phyloP scores from a whole-genome alignment of 2,888 invertebrate species.

The Ceriagrion tenellum region DNA sequence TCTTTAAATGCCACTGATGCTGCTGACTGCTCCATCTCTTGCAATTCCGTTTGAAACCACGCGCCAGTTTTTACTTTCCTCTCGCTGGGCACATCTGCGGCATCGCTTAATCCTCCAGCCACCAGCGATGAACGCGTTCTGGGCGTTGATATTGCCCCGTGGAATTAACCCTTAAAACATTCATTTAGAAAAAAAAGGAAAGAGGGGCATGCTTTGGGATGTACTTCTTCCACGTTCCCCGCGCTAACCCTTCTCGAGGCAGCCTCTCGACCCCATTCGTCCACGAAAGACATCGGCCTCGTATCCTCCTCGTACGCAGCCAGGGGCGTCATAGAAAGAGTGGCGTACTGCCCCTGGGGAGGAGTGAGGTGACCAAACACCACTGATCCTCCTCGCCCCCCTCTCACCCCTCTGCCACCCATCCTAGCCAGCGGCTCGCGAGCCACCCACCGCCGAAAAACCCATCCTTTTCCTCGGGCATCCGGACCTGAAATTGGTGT shows the following conservation, averaged over 20 bases:
- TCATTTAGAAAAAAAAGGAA: background rate
- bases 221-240: background rate
- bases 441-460: too few relatives aligned
- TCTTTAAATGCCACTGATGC: too few relatives aligned
- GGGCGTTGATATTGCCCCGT: background rate
- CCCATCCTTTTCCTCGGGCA: background rate
- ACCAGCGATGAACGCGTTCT: slow-evolving; percentile 31
- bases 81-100: background rate
- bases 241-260: background rate
- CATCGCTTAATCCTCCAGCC: background rate
- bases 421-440: background rate
- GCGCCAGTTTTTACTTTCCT: background rate
- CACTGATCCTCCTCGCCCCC: background rate
- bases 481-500: background rate
- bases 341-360: background rate
- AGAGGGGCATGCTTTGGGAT: background rate
- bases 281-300: background rate
- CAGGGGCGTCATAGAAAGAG: background rate
- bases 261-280: background rate
- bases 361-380: background rate
- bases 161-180: slow-evolving; percentile 59
- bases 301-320: too few relatives aligned
- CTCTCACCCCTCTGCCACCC: too few relatives aligned
- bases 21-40: too few relatives aligned
- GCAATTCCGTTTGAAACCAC: background rate